Evolutionary conservation across 1,140 invertebrate species (phyloP).

Genomic region (Bombus picipes): DNA sequence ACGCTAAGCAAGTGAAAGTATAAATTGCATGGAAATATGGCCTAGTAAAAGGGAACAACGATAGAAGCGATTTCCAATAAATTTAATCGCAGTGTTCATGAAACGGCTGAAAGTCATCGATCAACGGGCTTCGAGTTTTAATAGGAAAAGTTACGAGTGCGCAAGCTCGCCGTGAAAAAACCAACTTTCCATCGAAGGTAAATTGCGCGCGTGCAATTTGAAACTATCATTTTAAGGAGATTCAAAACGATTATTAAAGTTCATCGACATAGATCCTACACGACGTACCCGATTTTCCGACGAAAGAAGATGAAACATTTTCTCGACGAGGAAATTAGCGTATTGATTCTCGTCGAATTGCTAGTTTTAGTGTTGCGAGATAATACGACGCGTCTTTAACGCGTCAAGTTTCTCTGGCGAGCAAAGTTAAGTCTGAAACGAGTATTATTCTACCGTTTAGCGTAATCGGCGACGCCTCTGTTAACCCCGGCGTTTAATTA

Average conservation of each 20-base stretch:
- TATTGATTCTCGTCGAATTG: no score
- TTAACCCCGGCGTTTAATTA: not conserved
- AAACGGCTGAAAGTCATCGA: conserved; percentile 4
- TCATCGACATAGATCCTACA: no score
- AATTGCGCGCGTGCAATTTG: not conserved
- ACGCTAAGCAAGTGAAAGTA: not conserved
- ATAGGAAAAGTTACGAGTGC: not conserved
- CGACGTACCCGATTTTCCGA: no score
- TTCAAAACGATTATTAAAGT: no score
- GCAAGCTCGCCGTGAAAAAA: not conserved
- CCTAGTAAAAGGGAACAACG: not conserved
- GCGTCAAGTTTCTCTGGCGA: not conserved
- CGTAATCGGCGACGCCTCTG: not conserved
- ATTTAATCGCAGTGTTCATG: not conserved
- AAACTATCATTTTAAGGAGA: not conserved
- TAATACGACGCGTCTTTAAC: not conserved
- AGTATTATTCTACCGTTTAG: not conserved
- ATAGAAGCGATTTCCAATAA: not conserved
- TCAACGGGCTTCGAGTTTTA: conserved; percentile 5
- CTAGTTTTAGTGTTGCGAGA: no score
- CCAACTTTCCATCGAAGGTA: not conserved
- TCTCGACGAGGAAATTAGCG: no score
- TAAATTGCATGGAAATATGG: not conserved
- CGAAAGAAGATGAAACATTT: no score
- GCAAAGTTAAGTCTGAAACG: not conserved